Conservation (phyloP, 1,140 invertebrate species). For the Schlechtendalia chinensis region DNA sequence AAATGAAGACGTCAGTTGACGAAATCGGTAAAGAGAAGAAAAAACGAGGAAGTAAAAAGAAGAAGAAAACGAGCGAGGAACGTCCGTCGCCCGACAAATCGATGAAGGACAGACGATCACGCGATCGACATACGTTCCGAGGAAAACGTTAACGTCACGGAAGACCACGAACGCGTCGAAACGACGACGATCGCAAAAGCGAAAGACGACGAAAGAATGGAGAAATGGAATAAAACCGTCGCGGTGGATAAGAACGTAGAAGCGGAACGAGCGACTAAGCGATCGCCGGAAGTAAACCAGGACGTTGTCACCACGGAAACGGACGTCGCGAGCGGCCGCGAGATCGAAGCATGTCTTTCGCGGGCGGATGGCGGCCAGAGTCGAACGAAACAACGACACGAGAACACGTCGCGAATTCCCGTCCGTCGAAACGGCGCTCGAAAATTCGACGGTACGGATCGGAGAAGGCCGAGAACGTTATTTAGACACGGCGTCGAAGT, state of each 20-base stretch:
- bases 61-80: constrained; percentile 53
- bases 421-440: no score
- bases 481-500: background rate
- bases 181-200: no score
- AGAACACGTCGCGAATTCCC: no score
- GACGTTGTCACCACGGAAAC: background rate
- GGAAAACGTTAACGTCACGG: background rate
- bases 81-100: constrained; percentile 50
- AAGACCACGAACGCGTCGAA: background rate
- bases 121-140: background rate
- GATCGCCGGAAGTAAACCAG: background rate
- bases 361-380: no score
- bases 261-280: background rate
- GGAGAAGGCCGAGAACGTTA: no score
- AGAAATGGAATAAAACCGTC: no score
- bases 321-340: background rate
- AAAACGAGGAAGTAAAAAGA: constrained; percentile 54
- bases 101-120: constrained; percentile 35
- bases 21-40: constrained; percentile 54
- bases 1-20: constrained; percentile 34
- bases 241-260: no score
- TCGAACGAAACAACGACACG: no score
- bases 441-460: no score
- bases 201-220: no score
- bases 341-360: no score